Evolutionary conservation across 2,797 vertebrate genomes (phyloP).

Genomic region (Caiman crocodilus): DNA sequence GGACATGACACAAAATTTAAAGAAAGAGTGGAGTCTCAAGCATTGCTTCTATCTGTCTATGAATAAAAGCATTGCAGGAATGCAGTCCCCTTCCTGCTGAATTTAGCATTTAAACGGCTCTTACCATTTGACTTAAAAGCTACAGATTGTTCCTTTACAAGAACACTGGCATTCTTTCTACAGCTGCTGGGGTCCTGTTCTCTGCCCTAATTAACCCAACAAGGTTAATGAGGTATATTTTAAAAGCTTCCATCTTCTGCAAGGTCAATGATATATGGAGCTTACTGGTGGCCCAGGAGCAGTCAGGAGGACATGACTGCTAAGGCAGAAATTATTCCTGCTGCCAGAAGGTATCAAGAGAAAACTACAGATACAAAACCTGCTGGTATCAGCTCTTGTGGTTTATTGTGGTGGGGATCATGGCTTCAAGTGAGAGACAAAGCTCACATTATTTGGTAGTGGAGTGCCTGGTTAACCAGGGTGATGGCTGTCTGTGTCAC

Average conservation of each 20-base stretch:
- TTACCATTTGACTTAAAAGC: slow-evolving; percentile 54
- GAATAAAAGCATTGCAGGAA: slow-evolving; percentile 65
- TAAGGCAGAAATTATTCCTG: slow-evolving; percentile 36
- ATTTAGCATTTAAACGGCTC: slow-evolving; percentile 65
- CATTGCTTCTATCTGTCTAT: slow-evolving; percentile 29
- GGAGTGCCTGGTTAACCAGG: background rate
- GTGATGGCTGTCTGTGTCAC: background rate
- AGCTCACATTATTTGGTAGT: background rate
- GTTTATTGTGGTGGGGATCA: background rate
- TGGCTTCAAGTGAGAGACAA: background rate
- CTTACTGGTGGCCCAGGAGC: slow-evolving; percentile 31
- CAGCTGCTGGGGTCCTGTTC: slow-evolving; percentile 58
- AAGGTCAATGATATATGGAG: slow-evolving; percentile 33
- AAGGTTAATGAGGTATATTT: slow-evolving; percentile 75
- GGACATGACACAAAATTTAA: slow-evolving; percentile 3
- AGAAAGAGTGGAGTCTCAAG: slow-evolving; percentile 24
- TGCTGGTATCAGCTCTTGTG: background rate
- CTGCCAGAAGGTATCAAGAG: slow-evolving; percentile 2
- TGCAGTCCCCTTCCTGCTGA: slow-evolving; percentile 2
- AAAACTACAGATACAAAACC: background rate
- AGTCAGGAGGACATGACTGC: slow-evolving; percentile 39
- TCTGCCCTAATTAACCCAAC: slow-evolving; percentile 72
- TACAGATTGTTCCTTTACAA: slow-evolving; percentile 59
- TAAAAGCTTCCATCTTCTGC: slow-evolving; percentile 51
- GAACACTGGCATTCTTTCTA: slow-evolving; percentile 66